Conservation (phyloP, 2,113 vertebrate species). For the Scartelaos histophorus region DNA sequence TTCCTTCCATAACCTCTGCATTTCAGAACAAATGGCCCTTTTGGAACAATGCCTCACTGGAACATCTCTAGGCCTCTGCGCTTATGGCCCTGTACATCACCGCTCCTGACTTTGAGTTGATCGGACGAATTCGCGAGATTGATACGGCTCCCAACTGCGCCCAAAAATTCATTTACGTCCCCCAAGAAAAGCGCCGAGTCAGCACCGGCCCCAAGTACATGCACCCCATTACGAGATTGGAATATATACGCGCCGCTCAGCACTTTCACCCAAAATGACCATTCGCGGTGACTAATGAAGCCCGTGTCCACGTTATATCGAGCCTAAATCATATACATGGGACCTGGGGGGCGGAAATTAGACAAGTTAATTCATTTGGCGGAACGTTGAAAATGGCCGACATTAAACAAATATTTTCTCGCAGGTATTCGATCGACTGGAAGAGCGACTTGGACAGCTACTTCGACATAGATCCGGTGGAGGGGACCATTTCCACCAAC, state of each 20-base stretch:
- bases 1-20: background rate
- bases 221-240: conserved; percentile 56
- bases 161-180: conserved; percentile 49
- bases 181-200: conserved; percentile 54
- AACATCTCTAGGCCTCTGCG: background rate
- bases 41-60: background rate
- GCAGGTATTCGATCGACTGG: conserved; percentile 95
- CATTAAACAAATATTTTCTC: conserved; percentile 49
- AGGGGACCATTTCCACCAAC: conserved; percentile 94
- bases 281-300: conserved; percentile 68
- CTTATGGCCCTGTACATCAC: background rate
- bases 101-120: conserved; percentile 23
- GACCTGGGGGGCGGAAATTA: conserved; percentile 22
- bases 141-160: conserved; percentile 40
- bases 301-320: conserved; percentile 46
- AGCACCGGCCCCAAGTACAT: conserved; percentile 43
- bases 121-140: conserved; percentile 36
- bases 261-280: conserved; percentile 68
- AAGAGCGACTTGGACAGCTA: conserved; percentile 91
- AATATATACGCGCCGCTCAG: conserved; percentile 56
- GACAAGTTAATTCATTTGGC: conserved; percentile 29
- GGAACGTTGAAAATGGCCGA: conserved; percentile 34
- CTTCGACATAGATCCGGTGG: conserved; percentile 90
- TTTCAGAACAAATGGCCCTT: background rate
- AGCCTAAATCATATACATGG: conserved; percentile 55